Evolutionary conservation across 2,888 invertebrate genomes (phyloP).

Genomic region (Ochropleura plecta): DNA sequence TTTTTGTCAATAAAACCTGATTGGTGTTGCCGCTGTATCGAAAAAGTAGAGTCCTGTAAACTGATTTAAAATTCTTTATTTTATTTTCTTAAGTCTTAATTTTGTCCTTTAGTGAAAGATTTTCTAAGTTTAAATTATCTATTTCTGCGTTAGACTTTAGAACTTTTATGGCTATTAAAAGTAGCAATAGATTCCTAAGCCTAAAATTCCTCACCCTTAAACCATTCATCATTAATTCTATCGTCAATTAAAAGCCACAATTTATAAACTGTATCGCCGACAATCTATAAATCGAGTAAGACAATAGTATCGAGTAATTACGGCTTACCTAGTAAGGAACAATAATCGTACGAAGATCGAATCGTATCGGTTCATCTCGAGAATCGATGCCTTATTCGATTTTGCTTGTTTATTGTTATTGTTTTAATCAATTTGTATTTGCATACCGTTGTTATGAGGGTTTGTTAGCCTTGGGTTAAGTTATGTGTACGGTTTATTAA

Average conservation of each 20-base stretch:
- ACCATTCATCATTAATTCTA: constrained; percentile 62
- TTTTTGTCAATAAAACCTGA: too few relatives aligned
- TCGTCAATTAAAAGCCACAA: constrained; percentile 67
- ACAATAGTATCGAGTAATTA: constrained; percentile 87
- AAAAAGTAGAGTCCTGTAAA: too few relatives aligned
- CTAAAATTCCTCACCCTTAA: constrained; percentile 8
- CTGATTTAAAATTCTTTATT: too few relatives aligned
- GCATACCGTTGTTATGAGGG: constrained; percentile 78
- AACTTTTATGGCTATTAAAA: not conserved
- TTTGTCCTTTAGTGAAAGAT: too few relatives aligned
- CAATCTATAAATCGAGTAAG: constrained; percentile 79
- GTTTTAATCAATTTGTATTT: constrained; percentile 84
- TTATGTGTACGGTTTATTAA: constrained; percentile 33
- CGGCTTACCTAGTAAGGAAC: constrained; percentile 85
- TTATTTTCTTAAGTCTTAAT: too few relatives aligned
- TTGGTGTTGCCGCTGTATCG: too few relatives aligned
- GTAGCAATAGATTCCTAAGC: not conserved
- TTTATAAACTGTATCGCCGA: constrained; percentile 63
- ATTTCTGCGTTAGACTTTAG: too few relatives aligned
- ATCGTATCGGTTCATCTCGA: constrained; percentile 82
- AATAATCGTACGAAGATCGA: constrained; percentile 80
- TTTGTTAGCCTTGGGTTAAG: constrained; percentile 47
- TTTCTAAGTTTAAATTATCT: too few relatives aligned
- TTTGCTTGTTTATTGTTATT: constrained; percentile 83
- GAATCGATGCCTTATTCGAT: constrained; percentile 86